Base-by-base conservation (phyloP, 2,888 invertebrate genomes). In the Mythimna lalbum region DNA sequence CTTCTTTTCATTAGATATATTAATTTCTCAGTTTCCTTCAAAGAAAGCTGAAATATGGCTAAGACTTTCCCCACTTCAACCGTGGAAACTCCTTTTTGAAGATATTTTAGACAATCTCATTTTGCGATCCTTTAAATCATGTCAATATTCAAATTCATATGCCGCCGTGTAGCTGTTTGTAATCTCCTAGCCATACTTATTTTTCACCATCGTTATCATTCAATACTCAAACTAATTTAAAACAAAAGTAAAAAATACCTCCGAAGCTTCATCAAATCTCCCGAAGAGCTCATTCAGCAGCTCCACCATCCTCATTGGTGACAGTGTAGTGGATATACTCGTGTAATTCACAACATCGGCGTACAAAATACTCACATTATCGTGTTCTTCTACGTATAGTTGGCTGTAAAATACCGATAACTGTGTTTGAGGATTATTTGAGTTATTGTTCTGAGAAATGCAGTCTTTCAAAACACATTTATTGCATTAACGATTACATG, bases 301-400 rank as follows among this genome's bases (percentile, higher is more conserved):
- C 89, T 98, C 98, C 4, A 99, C 98, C 83, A 99, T 96, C 78
- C 98, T 97, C 89, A 97, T 97, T 0, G 98, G 98, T 0, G 98
- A 97, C 66, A 99, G 92, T 1, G 98, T 97, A 0, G 98, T 98
- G 0, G 99, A 99, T 93, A 98, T 97, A 85, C 97, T 97, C 0
- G 99, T 99, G 88, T 98, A 99, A 93, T 99, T 99, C 0, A 99
- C 99, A 59, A 99, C 98, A 91, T 99, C 99, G 0, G 99, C 99
- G 89, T 98, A 99, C 47, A 99, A 93, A 80, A 99, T 98, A 83
- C 98, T 98, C 2, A 99, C 99, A 89, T 99, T 98, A 21, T 98
- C 97, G 89, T 99, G 98, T 50, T 97, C 97, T 92, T 98, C 98
- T 0, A 99, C 97, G 88, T 98, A 98, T 0, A 98, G 95, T 88